Conservation (phyloP, 2,797 vertebrate genomes). For the Danio jaintianensis region DNA sequence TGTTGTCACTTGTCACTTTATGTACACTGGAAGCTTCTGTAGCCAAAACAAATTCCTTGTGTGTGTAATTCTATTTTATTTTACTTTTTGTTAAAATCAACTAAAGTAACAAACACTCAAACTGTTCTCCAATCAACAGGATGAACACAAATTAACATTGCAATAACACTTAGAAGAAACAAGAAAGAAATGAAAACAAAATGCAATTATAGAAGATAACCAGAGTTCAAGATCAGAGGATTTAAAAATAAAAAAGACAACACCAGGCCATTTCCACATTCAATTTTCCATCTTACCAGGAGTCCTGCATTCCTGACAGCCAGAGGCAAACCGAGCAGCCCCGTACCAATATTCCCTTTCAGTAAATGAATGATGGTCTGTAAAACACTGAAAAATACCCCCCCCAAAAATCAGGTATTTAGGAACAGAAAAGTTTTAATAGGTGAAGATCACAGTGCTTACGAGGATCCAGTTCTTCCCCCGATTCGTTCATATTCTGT, state of each 20-base stretch:
- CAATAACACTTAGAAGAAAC: not conserved
- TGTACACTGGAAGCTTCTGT: no score
- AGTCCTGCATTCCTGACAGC: constrained; percentile 95
- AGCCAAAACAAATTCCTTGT: no score
- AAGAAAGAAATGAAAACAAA: not conserved
- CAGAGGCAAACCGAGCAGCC: constrained; percentile 93
- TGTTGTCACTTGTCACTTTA: no score
- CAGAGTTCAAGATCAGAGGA: not conserved
- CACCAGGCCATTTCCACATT: constrained; percentile 2
- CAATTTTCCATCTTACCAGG: constrained; percentile 79
- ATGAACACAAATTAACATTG: no score
- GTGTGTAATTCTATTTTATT: no score
- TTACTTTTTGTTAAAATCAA: no score
- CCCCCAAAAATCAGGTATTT: not conserved
- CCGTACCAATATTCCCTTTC: constrained; percentile 95
- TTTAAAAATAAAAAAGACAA: not conserved
- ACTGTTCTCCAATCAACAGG: no score
- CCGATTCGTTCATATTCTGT: constrained; percentile 78
- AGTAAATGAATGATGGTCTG: constrained; percentile 96
- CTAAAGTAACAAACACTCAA: no score
- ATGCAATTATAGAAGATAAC: not conserved
- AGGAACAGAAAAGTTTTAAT: not conserved
- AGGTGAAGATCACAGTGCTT: constrained; percentile 47
- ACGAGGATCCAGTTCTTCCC: constrained; percentile 77
- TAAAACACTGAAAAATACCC: constrained; percentile 79